A percentile compares a stretch with the other conserved stretches of the same genome.
phyloP scores from a whole-genome alignment of 2,113 vertebrate species.

The Mastomys coucha region DNA sequence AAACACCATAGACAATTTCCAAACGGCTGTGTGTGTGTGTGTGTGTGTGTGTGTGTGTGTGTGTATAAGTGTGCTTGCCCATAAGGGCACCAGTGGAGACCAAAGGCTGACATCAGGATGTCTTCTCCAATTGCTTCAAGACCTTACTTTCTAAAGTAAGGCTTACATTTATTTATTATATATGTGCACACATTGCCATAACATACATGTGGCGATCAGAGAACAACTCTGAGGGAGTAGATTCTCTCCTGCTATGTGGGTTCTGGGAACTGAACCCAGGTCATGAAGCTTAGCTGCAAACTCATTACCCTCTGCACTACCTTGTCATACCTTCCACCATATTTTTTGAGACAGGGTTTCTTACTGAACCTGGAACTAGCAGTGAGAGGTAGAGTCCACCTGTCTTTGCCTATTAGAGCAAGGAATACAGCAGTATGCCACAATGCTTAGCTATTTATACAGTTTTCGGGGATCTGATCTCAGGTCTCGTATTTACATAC shows the following conservation, averaged over 20 bases:
- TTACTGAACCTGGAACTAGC: not conserved
- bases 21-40: too few relatives aligned
- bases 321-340: not conserved
- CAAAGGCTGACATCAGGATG: not conserved
- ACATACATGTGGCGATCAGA: not conserved
- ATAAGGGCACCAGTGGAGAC: not conserved
- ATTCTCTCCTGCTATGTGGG: not conserved
- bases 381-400: not conserved
- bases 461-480: not conserved
- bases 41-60: not conserved
- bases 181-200: not conserved
- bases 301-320: not conserved
- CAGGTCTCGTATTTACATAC: not conserved
- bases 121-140: not conserved
- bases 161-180: not conserved
- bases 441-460: not conserved
- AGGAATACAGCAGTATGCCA: not conserved
- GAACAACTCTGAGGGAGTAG: not conserved
- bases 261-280: not conserved
- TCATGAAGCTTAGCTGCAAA: not conserved
- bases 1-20: not conserved
- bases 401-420: not conserved
- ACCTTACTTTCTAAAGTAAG: not conserved
- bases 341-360: not conserved
- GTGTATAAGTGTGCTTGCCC: not conserved